Evolutionary conservation across 2,113 vertebrate genomes (phyloP), one percentile per base, ranked within the genome.

Genomic region (Colius striatus): DNA sequence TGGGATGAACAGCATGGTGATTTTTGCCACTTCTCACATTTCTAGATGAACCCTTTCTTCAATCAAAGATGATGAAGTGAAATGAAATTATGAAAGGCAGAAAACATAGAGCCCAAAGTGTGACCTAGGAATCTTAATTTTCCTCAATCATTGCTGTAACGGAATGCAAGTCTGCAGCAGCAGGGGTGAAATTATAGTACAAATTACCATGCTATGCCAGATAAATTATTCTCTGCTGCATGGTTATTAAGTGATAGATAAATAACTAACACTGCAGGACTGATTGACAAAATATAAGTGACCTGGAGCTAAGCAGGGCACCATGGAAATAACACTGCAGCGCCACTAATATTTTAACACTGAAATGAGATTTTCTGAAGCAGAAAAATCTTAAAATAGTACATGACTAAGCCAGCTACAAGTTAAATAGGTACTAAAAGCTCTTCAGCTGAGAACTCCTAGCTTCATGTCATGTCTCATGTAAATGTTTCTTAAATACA

Each of bases 121-220:
- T 98, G 96, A 98, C 97, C 97, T 96, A 97, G 96, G 97, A 98
- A 97, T 98, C 96, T 97, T 98, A 97, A 98, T 98, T 98, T 98
- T 98, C 92, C 94, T 97, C 97, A 98, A 97, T 97, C 97, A 98
- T 93, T 95, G 96, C 97, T 97, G 94, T 97, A 97, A 97, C 95
- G 48, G 96, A 97, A 97, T 98, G 97, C 94, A 97, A 97, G 97
- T 97, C 95, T 97, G 96, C 88, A 97, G 96, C 97, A 98, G 98
- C 96, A 4, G 97, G 98, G 93, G 97, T 97, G 97, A 98, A 98
- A 98, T 98, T 98, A 98, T 88, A 96, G 97, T 94, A 97, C 97
- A 98, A 98, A 98, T 98, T 98, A 98, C 97, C 98, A 98, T 97
- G 97, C 96, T 96, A 98, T 96, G 97, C 97, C 92, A 91, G 96